Evolutionary conservation across 1,140 invertebrate genomes (phyloP).

Genomic region (Drosophila carrolli): DNA sequence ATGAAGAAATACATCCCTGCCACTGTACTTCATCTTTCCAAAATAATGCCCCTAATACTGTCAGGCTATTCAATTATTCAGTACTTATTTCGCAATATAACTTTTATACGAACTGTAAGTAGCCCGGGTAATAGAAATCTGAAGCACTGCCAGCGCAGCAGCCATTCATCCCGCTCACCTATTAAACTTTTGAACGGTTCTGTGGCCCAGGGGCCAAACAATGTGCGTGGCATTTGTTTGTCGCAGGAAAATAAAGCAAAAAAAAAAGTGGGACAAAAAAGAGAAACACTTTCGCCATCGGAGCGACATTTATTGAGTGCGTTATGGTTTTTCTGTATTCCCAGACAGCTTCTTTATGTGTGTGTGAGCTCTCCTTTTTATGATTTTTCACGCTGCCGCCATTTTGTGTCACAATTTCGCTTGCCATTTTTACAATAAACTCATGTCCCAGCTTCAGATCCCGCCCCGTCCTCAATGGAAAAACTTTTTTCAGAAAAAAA

Average conservation of each 20-base stretch:
- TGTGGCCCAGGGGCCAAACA: slow-evolving; percentile 39
- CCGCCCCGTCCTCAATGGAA: slow-evolving; percentile 11
- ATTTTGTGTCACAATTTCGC: slow-evolving; percentile 77
- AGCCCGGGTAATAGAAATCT: slow-evolving; percentile 48
- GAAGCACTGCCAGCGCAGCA: slow-evolving; percentile 16
- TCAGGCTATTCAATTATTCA: slow-evolving; percentile 5
- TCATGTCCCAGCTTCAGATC: slow-evolving; percentile 18
- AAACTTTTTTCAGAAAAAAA: slow-evolving; percentile 57
- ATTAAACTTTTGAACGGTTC: slow-evolving; percentile 29
- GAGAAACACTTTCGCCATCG: slow-evolving; percentile 37
- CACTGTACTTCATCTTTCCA: not conserved
- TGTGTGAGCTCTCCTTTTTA: slow-evolving; percentile 53
- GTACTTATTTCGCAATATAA: slow-evolving; percentile 27
- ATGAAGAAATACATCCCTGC: not conserved
- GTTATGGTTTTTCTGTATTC: slow-evolving; percentile 63
- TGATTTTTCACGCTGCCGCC: slow-evolving; percentile 65
- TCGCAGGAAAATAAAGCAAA: slow-evolving; percentile 29
- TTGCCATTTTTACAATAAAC: slow-evolving; percentile 65
- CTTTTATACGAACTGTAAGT: slow-evolving; percentile 25
- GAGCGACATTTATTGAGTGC: slow-evolving; percentile 72
- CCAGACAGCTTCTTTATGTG: slow-evolving; percentile 16
- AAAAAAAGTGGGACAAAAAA: slow-evolving; percentile 24
- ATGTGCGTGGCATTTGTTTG: slow-evolving; percentile 55
- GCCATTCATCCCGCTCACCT: slow-evolving; percentile 1
- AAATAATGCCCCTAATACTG: slow-evolving; percentile 3